Percentiles rank a stretch among this genome's conserved stretches.
Conservation (phyloP, 2,797 vertebrate species). For the Pipistrellus pipistrellus region DNA sequence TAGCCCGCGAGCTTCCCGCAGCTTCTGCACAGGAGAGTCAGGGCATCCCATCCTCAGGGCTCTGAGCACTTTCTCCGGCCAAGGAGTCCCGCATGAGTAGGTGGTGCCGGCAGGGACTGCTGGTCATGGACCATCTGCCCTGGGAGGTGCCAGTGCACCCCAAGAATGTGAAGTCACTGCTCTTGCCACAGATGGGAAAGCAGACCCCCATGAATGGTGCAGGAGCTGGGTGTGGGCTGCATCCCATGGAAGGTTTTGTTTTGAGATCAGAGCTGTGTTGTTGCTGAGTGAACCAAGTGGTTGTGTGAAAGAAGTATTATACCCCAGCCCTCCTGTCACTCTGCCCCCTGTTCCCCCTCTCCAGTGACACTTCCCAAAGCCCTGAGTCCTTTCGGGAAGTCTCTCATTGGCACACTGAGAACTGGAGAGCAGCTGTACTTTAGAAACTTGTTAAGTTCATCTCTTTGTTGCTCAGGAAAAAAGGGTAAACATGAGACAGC, state of each 20-base stretch:
- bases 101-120: background rate
- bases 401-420: conserved; percentile 55
- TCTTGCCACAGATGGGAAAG: conserved; percentile 27
- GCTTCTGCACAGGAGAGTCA: no score
- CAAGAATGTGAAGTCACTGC: conserved; percentile 6
- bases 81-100: background rate
- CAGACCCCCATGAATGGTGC: background rate
- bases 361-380: conserved; percentile 33
- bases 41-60: background rate
- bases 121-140: background rate
- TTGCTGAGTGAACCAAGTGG: background rate
- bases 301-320: background rate
- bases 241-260: background rate
- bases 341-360: conserved; percentile 61
- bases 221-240: conserved; percentile 37
- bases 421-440: conserved; percentile 68
- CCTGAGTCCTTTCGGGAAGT: conserved; percentile 68
- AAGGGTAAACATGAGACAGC: background rate
- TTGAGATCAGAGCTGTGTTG: background rate
- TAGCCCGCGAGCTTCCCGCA: background rate
- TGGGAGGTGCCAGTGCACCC: background rate
- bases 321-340: background rate
- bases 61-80: background rate
- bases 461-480: conserved; percentile 70
- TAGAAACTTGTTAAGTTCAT: conserved; percentile 80